Evolutionary conservation across 2,113 vertebrate species (phyloP), one percentile per base, ranked within the genome.

Genomic region (Scalopus aquaticus): DNA sequence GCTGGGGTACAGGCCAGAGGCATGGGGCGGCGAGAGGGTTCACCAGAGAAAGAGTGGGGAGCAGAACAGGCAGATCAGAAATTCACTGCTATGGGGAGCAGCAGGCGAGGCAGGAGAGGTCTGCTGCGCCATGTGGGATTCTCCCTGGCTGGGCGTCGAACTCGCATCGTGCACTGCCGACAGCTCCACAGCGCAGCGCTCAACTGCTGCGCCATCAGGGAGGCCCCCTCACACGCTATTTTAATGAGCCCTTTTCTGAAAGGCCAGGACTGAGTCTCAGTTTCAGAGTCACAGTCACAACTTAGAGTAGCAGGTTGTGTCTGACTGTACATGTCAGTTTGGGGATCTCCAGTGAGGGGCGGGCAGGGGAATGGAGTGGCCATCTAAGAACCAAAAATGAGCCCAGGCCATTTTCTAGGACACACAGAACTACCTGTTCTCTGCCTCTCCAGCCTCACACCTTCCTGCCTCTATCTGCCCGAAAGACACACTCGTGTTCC

Each of bases 371-470:
- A 22, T 93, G 77, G 58, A 39, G 32, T 93, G 77, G 2, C 24
- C 51, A 9, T 69, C 9, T 54, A 6, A 42, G 20, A 54, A 44
- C 60, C 54, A 9, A 72, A 39, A 30, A 35, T 28, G 11, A 42
- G 15, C 30, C 82, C 37, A 42, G 2, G 2, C 24, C 7, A 0
- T 35, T 58, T 58, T 90, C 87, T 76, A 32, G 64, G 39, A 67
- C 56, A 0, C 24, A 5, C 0, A 26, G 24, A 65, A 39, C 15
- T 16, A 9, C 58, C 54, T 69, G 17, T 4, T 39, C 37, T 32
- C 73, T 24, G 16, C 8, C 32, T n/a, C 37, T 0, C 32, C 30
- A 2, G 0, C 26, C 39, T 83, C 10, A 0, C 30, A 9, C 32
- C 30, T 3, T 54, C 3, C 19, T 6, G n/a, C n/a, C n/a, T 67